phyloP scores from a whole-genome alignment of 2,797 vertebrate species.

The Chrysocyon brachyurus region DNA sequence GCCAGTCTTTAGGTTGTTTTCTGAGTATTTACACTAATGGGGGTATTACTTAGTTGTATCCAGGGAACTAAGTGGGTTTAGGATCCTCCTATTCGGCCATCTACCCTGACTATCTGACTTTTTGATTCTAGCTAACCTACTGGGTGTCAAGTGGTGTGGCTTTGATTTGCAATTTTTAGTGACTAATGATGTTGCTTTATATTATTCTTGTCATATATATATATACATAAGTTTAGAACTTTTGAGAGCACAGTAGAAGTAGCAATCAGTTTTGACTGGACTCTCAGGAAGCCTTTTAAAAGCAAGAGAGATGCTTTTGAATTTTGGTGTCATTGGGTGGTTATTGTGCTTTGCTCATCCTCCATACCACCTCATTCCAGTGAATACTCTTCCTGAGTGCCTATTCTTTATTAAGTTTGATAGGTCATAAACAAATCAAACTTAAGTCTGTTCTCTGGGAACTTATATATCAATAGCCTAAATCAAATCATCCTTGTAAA shows the following conservation, averaged over 20 bases:
- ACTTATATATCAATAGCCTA: neutral
- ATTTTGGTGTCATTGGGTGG: neutral
- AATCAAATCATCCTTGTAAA: neutral
- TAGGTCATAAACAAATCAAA: neutral
- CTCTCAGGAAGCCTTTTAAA: neutral
- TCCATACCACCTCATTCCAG: neutral
- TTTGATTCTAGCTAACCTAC: neutral
- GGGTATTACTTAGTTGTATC: too few relatives aligned
- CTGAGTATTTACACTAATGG: too few relatives aligned
- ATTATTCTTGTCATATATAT: neutral
- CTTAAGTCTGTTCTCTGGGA: neutral
- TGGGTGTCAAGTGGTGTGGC: neutral
- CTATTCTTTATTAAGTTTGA: neutral
- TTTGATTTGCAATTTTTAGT: neutral
- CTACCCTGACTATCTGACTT: neutral
- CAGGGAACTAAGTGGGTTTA: too few relatives aligned
- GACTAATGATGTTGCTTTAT: neutral
- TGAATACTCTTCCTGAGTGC: neutral
- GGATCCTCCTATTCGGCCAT: too few relatives aligned
- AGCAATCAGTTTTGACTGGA: neutral
- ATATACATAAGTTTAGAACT: neutral
- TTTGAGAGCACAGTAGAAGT: neutral
- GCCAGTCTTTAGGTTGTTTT: too few relatives aligned
- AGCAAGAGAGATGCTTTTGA: neutral
- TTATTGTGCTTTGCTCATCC: neutral